Base-by-base conservation (phyloP, 2,113 vertebrate genomes). In the Cephalopterus ornatus region DNA sequence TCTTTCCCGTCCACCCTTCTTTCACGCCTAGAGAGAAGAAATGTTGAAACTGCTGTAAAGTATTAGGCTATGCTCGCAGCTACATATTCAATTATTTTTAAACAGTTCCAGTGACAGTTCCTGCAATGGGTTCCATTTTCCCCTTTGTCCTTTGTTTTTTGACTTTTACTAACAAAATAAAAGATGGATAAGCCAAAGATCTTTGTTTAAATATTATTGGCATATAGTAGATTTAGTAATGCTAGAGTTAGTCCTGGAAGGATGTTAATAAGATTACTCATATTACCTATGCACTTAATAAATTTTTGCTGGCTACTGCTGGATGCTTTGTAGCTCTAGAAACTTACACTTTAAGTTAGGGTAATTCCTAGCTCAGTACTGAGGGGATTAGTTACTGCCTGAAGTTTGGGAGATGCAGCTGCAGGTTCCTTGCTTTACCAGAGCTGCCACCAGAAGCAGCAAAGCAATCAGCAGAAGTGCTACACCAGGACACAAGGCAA, bases 261-360 rank as follows among this genome's bases (percentile, higher is more conserved):
- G 59, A 86, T 23, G 37, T 95, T 94, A 87, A 87, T 92, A 91
- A 92, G 91, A 90, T 93, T 93, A 93, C 91, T 95, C 53, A 74
- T 88, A 91, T 93, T 96, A 94, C 88, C 59, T 79, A 46, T 24
- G 41, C 9, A 37, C 74, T 88, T 89, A 94, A 96, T 88, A 96
- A 88, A 77, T 84, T 89, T 93, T 83, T 93, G 49, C 78, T 89
- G 58, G 58, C 89, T 97, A 85, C 87, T 49, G 30, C 67, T 70
- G 59, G 27, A 18, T 90, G 39, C 30, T 86, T 37, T 75, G 49
- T 63, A 94, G 91, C 80, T 87, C 50, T 82, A 79, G 71, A 94
- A 86, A 76, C 18, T 82, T 84, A 35, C 37, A 72, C 28, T 77
- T 46, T 32, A 68, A 70, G 37, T 28, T 74, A 52, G 50, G 33